phyloP scores from a whole-genome alignment of 2,113 vertebrate species.

The Thinocorus orbignyianus region DNA sequence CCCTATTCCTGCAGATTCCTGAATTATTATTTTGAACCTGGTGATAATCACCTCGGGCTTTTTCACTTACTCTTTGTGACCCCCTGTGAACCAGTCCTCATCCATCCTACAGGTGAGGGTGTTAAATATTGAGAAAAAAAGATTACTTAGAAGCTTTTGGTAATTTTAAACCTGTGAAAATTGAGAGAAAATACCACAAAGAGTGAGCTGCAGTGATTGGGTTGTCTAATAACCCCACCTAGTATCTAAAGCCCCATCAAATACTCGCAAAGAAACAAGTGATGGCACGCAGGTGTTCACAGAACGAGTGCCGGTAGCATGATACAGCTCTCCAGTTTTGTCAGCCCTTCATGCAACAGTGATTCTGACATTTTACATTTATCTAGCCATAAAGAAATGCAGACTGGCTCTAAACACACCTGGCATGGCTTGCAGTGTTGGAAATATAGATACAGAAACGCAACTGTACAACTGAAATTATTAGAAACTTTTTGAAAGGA shows the following conservation, averaged over 20 bases:
- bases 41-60: accelerated
- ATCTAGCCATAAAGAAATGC: neutral
- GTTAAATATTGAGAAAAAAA: neutral
- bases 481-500: neutral
- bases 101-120: neutral
- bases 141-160: neutral
- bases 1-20: neutral
- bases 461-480: neutral
- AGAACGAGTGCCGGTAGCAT: neutral
- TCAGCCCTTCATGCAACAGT: neutral
- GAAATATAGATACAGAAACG: neutral
- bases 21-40: neutral
- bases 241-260: neutral
- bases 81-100: neutral
- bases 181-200: neutral
- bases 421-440: neutral
- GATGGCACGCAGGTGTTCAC: neutral
- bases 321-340: neutral
- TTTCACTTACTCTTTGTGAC: neutral
- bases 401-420: neutral
- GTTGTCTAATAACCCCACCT: neutral
- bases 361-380: neutral
- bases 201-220: neutral
- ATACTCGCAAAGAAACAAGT: neutral
- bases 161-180: neutral